Evolutionary conservation across 2,888 invertebrate species (phyloP), one percentile per base, ranked within the genome.

Genomic region (Drosophila birchii): DNA sequence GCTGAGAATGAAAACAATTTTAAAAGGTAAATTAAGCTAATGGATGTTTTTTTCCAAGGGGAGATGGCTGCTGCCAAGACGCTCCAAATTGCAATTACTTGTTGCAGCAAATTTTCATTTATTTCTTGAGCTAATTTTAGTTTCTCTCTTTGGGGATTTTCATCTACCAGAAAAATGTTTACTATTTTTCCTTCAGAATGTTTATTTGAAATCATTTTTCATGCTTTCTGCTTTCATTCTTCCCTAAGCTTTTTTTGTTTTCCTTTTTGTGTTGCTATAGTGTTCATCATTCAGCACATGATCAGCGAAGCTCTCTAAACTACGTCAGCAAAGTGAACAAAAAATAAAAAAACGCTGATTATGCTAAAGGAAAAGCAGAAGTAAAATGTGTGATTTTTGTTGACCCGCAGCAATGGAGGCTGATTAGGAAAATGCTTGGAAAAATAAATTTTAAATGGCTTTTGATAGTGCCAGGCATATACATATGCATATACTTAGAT

Each of bases 11-110:
- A 71, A 76, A 59, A 55, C 60, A 53, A 76, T 69, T 88, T 87
- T 79, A 78, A 85, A 68, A 89, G 89, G 84, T 89, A 85, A 85
- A 87, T 89, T 87, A 78, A 80, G 78, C 60, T 80, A 61, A 82
- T 89, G 82, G 87, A 49, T 57, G 80, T 71, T 36, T 59, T 8
- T 41, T 11, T 18, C 6, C 9, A 9, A 23, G 26, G 26, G 14
- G 38, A 23, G 5, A 12, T 63, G 64, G 64, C 64, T 64, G 64
- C 66, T 64, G 70, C 47, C 68, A 68, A 68, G 63, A 54, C 23
- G 75, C 75, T 73, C 67, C 75, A 73, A 75, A 66, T 75, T 74
- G 70, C 76, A 74, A 74, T 74, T 69, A 76, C 74, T 76, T 76
- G 56, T 57, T 56, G 76, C 55, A 44, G 55, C 32, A 43, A 47